Percentiles rank a stretch among this genome's conserved stretches.
Conservation (phyloP, 2,888 invertebrate genomes). For the Drosophila glabriapex region DNA sequence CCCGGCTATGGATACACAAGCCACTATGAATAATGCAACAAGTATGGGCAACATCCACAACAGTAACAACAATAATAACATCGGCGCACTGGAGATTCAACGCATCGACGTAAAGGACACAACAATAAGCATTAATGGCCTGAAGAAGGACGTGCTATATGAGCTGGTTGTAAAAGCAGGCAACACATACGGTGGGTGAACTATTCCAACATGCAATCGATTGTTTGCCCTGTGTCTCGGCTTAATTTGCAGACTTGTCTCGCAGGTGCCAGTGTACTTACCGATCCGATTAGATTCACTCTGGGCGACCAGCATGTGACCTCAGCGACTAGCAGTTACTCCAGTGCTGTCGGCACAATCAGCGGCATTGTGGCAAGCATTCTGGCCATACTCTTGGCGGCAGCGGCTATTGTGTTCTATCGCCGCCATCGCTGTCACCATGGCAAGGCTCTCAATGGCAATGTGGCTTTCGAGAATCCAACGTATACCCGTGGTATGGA, state of each 20-base stretch:
- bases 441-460: slow-evolving; percentile 87
- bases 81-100: slow-evolving; percentile 86
- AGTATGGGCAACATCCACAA: slow-evolving; percentile 67
- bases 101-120: slow-evolving; percentile 91
- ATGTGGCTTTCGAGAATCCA: slow-evolving; percentile 93
- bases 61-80: slow-evolving; percentile 58
- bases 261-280: slow-evolving; percentile 90
- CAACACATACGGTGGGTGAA: slow-evolving; percentile 89
- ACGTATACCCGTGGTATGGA: slow-evolving; percentile 92
- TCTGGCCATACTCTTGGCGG: slow-evolving; percentile 83
- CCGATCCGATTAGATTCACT: slow-evolving; percentile 90
- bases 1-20: slow-evolving; percentile 53
- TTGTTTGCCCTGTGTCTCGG: slow-evolving; percentile 19
- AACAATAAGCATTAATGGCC: slow-evolving; percentile 89
- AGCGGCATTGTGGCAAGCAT: slow-evolving; percentile 85
- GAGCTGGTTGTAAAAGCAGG: slow-evolving; percentile 94
- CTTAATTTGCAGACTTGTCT: slow-evolving; percentile 62
- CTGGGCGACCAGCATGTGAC: slow-evolving; percentile 91
- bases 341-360: slow-evolving; percentile 84
- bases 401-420: slow-evolving; percentile 84
- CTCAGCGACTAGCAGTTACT: slow-evolving; percentile 87
- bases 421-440: slow-evolving; percentile 83
- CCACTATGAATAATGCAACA: slow-evolving; percentile 81
- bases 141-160: slow-evolving; percentile 91
- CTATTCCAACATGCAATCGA: slow-evolving; percentile 15